Conservation (phyloP, 1,140 invertebrate genomes). For the Bombus consobrinus region DNA sequence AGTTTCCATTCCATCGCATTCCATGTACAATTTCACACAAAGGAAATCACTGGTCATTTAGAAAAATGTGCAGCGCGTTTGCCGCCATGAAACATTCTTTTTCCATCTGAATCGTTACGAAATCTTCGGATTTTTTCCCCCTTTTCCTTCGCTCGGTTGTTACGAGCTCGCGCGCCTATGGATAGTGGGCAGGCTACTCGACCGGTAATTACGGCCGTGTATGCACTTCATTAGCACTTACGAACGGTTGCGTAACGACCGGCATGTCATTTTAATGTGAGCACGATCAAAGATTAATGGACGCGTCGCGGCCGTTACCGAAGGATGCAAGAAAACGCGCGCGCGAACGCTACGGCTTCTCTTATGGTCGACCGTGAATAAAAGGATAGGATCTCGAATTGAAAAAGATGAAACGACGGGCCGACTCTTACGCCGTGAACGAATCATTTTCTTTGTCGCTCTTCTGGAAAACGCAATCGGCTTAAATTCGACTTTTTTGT, state of each 20-base stretch:
- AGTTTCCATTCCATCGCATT: background rate
- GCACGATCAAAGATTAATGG: conserved; percentile 79
- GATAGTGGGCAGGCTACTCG: conserved; percentile 76
- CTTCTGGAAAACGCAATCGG: conserved; percentile 22
- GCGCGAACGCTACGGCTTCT: conserved; percentile 15
- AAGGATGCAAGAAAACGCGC: conserved; percentile 72
- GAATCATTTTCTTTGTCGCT: background rate
- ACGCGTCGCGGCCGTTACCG: conserved; percentile 68
- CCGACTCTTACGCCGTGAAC: conserved; percentile 1
- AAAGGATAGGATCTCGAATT: conserved; percentile 45
- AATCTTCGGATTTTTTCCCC: conserved; percentile 36
- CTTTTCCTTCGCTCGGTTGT: conserved; percentile 61
- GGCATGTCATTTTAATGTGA: conserved; percentile 79
- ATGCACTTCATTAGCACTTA: conserved; percentile 81
- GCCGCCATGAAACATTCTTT: conserved; percentile 10
- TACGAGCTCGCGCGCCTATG: conserved; percentile 54
- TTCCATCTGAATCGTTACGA: conserved; percentile 13
- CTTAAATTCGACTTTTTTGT: background rate
- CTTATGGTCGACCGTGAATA: conserved; percentile 41
- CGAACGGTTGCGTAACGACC: conserved; percentile 75
- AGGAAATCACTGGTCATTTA: background rate
- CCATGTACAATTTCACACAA: background rate
- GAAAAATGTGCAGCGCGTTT: background rate
- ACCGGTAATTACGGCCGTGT: conserved; percentile 78
- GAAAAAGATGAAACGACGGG: conserved; percentile 48